Percentiles rank a stretch among this genome's conserved stretches.
Conservation (phyloP, 2,113 vertebrate species). For the Periophthalmodon schlosseri region DNA sequence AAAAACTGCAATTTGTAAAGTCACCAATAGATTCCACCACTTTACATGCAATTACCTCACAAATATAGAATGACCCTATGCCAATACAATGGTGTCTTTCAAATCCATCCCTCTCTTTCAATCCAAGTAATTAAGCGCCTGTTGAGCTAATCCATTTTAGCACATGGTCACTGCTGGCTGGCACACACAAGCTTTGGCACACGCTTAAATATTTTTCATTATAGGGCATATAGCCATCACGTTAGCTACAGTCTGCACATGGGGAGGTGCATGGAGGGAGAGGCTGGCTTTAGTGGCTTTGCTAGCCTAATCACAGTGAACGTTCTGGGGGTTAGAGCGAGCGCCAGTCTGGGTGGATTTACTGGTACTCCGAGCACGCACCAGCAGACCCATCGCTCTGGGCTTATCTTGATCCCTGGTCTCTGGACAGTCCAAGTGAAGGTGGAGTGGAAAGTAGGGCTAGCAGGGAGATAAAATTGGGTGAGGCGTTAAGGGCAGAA, state of each 20-base stretch:
- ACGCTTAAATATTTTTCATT: conserved; percentile 55
- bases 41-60: not conserved
- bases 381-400: conserved; percentile 45
- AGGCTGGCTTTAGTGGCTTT: conserved; percentile 62
- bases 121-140: conserved; percentile 60
- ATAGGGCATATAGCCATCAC: conserved; percentile 44
- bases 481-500: conserved; percentile 7
- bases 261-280: conserved; percentile 32
- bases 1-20: too few species aligned
- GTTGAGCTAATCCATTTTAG: conserved; percentile 46
- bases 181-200: conserved; percentile 31
- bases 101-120: not conserved
- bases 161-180: conserved; percentile 17
- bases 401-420: conserved; percentile 62
- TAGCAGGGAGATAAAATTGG: not conserved
- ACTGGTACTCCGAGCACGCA: conserved; percentile 35
- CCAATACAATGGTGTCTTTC: not conserved
- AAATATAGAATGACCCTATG: not conserved
- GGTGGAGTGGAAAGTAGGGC: conserved; percentile 27
- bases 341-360: conserved; percentile 47
- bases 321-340: conserved; percentile 51
- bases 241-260: conserved; percentile 47
- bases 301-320: conserved; percentile 41
- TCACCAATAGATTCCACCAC: not conserved
- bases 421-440: conserved; percentile 39